Evolutionary conservation across 2,888 invertebrate genomes (phyloP).

Genomic region (Hirtodrosophila duncani): DNA sequence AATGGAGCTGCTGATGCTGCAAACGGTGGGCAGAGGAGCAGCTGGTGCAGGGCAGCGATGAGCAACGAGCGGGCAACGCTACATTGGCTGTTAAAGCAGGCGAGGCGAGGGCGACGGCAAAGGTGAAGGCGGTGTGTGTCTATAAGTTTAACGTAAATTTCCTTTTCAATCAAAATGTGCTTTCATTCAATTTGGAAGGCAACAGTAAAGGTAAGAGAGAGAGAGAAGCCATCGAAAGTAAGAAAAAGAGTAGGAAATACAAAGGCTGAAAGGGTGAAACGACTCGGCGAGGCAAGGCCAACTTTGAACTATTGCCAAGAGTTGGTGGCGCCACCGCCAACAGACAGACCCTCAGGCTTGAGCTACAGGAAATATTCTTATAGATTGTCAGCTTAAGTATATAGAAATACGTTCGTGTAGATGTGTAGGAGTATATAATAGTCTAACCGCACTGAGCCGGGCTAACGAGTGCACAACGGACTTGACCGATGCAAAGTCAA

Average conservation of each 20-base stretch:
- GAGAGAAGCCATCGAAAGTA: slow-evolving; percentile 22
- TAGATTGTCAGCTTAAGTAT: slow-evolving; percentile 50
- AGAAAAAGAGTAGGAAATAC: slow-evolving; percentile 1
- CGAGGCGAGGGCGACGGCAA: slow-evolving; percentile 1
- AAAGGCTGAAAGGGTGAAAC: no score
- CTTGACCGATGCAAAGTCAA: slow-evolving; percentile 12
- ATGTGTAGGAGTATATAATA: slow-evolving; percentile 3
- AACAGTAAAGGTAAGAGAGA: slow-evolving; percentile 37
- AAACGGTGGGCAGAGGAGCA: background rate
- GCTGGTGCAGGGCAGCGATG: no score
- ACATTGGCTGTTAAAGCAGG: slow-evolving; percentile 55
- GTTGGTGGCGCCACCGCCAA: slow-evolving; percentile 57
- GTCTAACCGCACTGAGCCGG: slow-evolving; percentile 25
- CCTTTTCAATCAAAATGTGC: slow-evolving; percentile 69
- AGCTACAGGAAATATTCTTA: slow-evolving; percentile 39
- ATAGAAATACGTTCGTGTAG: slow-evolving; percentile 14
- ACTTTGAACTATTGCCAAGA: slow-evolving; percentile 69
- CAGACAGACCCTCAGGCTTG: slow-evolving; percentile 32
- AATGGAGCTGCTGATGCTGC: no score
- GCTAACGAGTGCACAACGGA: slow-evolving; percentile 24
- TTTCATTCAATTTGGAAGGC: slow-evolving; percentile 63
- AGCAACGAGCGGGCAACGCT: slow-evolving; percentile 21
- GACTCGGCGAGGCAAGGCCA: slow-evolving; percentile 27
- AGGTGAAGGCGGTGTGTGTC: slow-evolving; percentile 23
- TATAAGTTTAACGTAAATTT: slow-evolving; percentile 61